These are phyloP conservation scores for Loris lydekkerianus DNA, from an alignment of 2,797 vertebrate species.

Conservation along the genomic window DNA sequence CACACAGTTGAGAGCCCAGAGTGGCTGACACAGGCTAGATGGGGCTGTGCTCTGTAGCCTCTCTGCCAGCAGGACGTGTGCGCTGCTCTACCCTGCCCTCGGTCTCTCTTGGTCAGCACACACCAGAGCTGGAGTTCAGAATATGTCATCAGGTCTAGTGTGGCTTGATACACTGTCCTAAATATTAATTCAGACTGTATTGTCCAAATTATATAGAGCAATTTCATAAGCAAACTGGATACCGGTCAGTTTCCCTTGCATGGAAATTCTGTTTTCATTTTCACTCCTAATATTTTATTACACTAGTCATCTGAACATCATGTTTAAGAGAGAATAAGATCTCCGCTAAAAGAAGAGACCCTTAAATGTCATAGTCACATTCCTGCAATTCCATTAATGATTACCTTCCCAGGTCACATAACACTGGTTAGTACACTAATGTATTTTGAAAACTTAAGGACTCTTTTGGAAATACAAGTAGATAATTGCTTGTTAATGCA, in stretches of 20 bases:
- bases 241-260: background rate
- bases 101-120: background rate
- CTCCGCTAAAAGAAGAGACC: conserved; percentile 29
- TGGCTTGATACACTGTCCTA: background rate
- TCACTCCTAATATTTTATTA: conserved; percentile 3
- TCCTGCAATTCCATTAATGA: background rate
- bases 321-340: background rate
- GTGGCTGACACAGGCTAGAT: background rate
- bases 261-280: conserved; percentile 46
- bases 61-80: background rate
- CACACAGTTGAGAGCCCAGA: background rate
- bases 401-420: background rate
- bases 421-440: background rate
- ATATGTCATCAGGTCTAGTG: background rate
- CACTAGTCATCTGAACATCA: background rate
- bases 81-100: background rate
- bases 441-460: background rate
- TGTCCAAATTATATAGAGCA: background rate
- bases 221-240: conserved; percentile 18
- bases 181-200: background rate
- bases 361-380: background rate
- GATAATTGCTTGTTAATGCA: background rate
- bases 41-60: background rate
- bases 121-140: background rate
- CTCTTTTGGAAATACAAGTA: background rate